Evolutionary conservation across 2,113 vertebrate species (phyloP).

Genomic region (Synodontis membranacea): DNA sequence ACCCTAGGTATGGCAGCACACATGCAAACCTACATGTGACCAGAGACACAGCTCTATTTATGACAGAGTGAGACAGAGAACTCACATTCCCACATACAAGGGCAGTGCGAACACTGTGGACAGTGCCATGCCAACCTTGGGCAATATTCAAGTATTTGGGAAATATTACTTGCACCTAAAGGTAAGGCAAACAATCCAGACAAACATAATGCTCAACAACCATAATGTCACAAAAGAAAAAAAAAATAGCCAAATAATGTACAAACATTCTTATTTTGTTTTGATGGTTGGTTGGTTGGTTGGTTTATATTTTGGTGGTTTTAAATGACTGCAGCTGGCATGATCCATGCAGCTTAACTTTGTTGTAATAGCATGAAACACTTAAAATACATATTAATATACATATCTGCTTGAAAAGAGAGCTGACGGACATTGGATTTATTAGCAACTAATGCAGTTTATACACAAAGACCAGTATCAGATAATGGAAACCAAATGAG

Average conservation of each 20-base stretch:
- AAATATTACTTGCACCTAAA: slow-evolving; percentile 51
- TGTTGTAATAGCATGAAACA: slow-evolving; percentile 6
- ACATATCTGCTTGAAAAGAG: not conserved
- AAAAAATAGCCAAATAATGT: not conserved
- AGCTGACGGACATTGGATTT: not conserved
- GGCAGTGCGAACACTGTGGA: slow-evolving; percentile 58
- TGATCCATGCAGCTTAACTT: not conserved
- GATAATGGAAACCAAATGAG: not conserved
- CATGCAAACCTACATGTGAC: slow-evolving; percentile 67
- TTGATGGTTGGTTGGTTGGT: not conserved
- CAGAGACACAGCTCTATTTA: slow-evolving; percentile 71
- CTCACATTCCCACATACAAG: slow-evolving; percentile 62
- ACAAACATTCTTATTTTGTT: not conserved
- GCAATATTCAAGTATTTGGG: slow-evolving; percentile 53
- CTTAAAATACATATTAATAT: not conserved
- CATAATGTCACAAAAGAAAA: not conserved
- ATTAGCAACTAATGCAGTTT: not conserved
- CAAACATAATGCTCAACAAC: not conserved
- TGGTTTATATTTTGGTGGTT: not conserved
- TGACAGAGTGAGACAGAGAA: slow-evolving; percentile 62
- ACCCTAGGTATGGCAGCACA: slow-evolving; percentile 49
- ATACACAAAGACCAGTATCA: not conserved
- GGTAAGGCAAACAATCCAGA: slow-evolving; percentile 59
- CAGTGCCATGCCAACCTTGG: slow-evolving; percentile 51
- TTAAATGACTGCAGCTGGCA: not conserved